Conservation (phyloP, 2,113 vertebrate genomes). For the Bos javanicus region DNA sequence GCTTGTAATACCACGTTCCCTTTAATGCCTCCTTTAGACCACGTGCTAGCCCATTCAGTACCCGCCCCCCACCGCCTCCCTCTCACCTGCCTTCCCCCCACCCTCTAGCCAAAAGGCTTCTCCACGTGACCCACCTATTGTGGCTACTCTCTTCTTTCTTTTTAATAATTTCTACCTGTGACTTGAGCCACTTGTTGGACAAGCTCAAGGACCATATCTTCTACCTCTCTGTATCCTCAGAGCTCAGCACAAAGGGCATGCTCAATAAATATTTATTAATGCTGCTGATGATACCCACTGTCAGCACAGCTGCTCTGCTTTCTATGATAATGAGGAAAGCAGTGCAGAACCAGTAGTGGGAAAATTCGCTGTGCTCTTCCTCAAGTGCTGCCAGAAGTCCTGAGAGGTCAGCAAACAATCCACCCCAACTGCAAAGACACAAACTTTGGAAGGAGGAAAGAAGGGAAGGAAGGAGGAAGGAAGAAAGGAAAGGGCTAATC, state of each 20-base stretch:
- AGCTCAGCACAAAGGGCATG: neutral
- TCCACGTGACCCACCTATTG: neutral
- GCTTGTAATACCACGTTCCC: neutral
- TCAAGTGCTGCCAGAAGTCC: neutral
- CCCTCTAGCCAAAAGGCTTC: neutral
- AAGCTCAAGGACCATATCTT: neutral
- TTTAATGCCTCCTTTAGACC: neutral
- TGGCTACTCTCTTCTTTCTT: neutral
- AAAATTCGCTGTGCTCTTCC: neutral
- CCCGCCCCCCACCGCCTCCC: neutral
- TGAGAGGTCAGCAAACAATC: neutral
- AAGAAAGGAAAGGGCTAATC: neutral
- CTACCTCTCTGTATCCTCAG: neutral
- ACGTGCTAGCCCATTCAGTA: neutral
- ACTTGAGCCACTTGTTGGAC: neutral
- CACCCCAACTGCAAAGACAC: neutral
- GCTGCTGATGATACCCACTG: neutral
- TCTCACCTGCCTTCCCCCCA: neutral
- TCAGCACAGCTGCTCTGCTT: constrained; percentile 48
- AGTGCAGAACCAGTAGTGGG: neutral
- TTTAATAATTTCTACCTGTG: neutral
- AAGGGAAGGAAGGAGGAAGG: neutral
- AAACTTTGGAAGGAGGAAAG: neutral
- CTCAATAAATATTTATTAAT: constrained; percentile 32
- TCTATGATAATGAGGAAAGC: neutral